These are phyloP conservation scores for Seira ritae DNA, from an alignment of 2,888 invertebrate genomes.

Conservation along the genomic window DNA sequence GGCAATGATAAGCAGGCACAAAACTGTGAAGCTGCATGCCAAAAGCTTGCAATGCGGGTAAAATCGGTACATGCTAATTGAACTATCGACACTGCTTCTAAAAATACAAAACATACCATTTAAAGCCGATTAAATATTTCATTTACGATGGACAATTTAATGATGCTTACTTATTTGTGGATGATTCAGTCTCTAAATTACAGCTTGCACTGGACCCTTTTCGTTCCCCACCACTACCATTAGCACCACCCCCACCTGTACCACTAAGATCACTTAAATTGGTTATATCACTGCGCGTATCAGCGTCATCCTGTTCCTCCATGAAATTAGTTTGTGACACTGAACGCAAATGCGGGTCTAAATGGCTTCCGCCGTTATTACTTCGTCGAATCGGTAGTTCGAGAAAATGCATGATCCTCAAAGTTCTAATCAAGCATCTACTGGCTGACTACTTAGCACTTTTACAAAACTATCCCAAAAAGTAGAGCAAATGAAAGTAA, in stretches of 20 bases:
- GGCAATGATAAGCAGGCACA: slow-evolving; percentile 49
- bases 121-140: neutral
- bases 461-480: neutral
- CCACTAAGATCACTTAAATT: slow-evolving; percentile 30
- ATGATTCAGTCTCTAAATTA: slow-evolving; percentile 39
- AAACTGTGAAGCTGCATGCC: slow-evolving; percentile 34
- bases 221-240: slow-evolving; percentile 14
- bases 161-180: slow-evolving; percentile 53
- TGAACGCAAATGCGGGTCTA: slow-evolving; percentile 38
- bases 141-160: neutral
- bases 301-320: slow-evolving; percentile 57
- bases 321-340: slow-evolving; percentile 62
- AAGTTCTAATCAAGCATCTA: too few relatives aligned
- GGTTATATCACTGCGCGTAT: slow-evolving; percentile 55
- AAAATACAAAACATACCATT: neutral
- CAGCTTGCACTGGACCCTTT: slow-evolving; percentile 46
- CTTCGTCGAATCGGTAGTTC: slow-evolving; percentile 51
- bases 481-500: slow-evolving; percentile 3
- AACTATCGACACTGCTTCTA: slow-evolving; percentile 37
- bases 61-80: slow-evolving; percentile 34
- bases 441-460: neutral
- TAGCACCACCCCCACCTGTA: neutral
- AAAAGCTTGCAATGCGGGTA: slow-evolving; percentile 24
- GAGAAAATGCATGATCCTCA: slow-evolving; percentile 63
- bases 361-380: slow-evolving; percentile 19